phyloP scores from a whole-genome alignment of 2,797 vertebrate species.

The Tapirus indicus region DNA sequence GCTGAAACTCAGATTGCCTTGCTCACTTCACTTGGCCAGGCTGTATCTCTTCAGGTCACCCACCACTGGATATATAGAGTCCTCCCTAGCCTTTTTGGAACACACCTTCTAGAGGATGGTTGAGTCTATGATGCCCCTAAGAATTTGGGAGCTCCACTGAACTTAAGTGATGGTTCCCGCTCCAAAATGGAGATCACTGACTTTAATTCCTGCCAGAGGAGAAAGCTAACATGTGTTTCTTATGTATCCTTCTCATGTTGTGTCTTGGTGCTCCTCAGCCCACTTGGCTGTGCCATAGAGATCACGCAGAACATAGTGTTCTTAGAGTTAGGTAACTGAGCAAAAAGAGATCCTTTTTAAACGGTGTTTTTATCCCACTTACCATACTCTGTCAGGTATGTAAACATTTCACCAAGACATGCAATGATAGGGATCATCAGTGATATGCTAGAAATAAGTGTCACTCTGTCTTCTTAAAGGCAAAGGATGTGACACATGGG shows the following conservation, averaged over 20 bases:
- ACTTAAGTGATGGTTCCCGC: not conserved
- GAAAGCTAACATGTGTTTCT: slow-evolving; percentile 1
- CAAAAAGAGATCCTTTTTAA: not conserved
- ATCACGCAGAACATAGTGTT: not conserved
- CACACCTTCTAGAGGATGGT: not conserved
- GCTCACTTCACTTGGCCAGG: not conserved
- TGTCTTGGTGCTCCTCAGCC: not conserved
- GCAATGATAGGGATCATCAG: too few species aligned
- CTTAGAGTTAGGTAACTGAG: not conserved
- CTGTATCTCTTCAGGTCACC: not conserved
- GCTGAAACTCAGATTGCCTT: not conserved
- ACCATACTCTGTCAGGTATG: not conserved
- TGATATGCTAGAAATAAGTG: not conserved
- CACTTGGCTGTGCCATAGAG: not conserved
- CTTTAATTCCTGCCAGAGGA: not conserved
- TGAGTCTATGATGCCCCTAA: not conserved
- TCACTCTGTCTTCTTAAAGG: not conserved
- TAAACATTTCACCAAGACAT: not conserved
- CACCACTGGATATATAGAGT: not conserved
- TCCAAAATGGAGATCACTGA: not conserved
- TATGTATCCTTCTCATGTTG: not conserved
- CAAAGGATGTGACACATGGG: not conserved
- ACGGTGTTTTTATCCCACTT: not conserved
- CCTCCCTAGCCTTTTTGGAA: not conserved
- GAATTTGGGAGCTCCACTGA: not conserved